Conservation (phyloP, 2,888 invertebrate genomes). For the Epinotia demarniana region DNA sequence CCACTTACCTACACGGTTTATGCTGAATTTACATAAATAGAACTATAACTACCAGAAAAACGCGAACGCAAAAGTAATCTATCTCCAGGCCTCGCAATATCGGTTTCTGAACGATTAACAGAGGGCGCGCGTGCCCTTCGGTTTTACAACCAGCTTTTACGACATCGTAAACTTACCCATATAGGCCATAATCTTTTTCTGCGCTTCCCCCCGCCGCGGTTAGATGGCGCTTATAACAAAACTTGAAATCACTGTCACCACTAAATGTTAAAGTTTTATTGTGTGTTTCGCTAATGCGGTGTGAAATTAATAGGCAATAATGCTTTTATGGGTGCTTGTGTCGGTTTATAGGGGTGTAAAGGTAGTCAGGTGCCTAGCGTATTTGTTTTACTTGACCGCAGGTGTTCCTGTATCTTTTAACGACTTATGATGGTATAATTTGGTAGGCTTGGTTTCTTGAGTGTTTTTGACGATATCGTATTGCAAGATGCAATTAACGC, state of each 20-base stretch:
- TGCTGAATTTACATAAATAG: slow-evolving; percentile 51
- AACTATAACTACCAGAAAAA: slow-evolving; percentile 80
- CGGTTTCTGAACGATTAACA: slow-evolving; percentile 84
- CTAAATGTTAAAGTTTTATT: slow-evolving; percentile 82
- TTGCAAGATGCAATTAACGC: slow-evolving; percentile 27
- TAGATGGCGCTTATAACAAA: slow-evolving; percentile 80
- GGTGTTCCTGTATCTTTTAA: slow-evolving; percentile 63
- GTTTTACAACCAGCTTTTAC: slow-evolving; percentile 83
- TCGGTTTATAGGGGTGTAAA: slow-evolving; percentile 80
- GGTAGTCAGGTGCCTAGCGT: slow-evolving; percentile 72
- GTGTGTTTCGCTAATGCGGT: slow-evolving; percentile 84
- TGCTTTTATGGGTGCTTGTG: slow-evolving; percentile 81
- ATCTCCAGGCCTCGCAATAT: slow-evolving; percentile 83
- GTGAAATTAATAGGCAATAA: slow-evolving; percentile 85
- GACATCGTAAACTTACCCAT: slow-evolving; percentile 80
- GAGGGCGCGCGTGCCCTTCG: slow-evolving; percentile 84
- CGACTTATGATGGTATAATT: slow-evolving; percentile 50
- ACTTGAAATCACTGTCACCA: slow-evolving; percentile 78
- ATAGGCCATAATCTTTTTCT: slow-evolving; percentile 83
- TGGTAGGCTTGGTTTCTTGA: slow-evolving; percentile 12
- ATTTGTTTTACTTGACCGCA: slow-evolving; percentile 78
- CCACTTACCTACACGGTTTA: background rate
- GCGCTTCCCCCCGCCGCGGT: slow-evolving; percentile 60
- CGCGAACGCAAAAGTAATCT: slow-evolving; percentile 68
- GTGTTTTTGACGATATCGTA: slow-evolving; percentile 3